These are phyloP conservation scores for Enoplolaimus lenunculus DNA, from an alignment of 2,888 invertebrate genomes.

Conservation along the genomic window DNA sequence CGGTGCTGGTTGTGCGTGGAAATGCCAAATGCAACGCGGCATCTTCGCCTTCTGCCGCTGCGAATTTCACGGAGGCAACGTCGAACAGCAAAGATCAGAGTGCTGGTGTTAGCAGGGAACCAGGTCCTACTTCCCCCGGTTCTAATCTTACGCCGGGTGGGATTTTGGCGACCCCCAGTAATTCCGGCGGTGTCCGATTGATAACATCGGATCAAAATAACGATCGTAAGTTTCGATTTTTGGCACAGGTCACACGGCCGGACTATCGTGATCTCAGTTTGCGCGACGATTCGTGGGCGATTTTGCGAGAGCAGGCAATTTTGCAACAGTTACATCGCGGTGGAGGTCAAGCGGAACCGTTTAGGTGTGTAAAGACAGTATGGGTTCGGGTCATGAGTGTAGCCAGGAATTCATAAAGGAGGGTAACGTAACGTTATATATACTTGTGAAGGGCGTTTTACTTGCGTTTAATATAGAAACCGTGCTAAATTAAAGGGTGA, in stretches of 20 bases:
- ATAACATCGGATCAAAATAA: slow-evolving; percentile 54
- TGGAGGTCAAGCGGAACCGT: no score
- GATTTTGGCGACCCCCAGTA: neutral
- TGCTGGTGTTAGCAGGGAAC: no score
- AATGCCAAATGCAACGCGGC: neutral
- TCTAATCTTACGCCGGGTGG: neutral
- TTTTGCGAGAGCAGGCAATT: slow-evolving; percentile 20
- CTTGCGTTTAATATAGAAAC: no score
- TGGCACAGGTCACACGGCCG: slow-evolving; percentile 67
- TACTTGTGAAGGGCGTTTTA: no score
- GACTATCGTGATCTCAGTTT: slow-evolving; percentile 54
- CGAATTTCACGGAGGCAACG: neutral
- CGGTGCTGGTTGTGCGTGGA: neutral
- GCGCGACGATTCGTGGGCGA: slow-evolving; percentile 24
- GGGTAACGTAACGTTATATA: no score
- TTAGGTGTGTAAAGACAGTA: no score
- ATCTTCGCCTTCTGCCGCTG: neutral
- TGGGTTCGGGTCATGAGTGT: no score
- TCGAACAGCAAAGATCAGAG: no score
- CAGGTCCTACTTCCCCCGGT: neutral
- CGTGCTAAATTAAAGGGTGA: no score
- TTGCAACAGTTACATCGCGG: slow-evolving; percentile 10
- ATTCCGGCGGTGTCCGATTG: neutral
- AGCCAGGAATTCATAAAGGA: no score
- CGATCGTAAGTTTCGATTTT: slow-evolving; percentile 68